Evolutionary conservation across 2,888 invertebrate genomes (phyloP).

Genomic region (Ophonus ardosiacus): DNA sequence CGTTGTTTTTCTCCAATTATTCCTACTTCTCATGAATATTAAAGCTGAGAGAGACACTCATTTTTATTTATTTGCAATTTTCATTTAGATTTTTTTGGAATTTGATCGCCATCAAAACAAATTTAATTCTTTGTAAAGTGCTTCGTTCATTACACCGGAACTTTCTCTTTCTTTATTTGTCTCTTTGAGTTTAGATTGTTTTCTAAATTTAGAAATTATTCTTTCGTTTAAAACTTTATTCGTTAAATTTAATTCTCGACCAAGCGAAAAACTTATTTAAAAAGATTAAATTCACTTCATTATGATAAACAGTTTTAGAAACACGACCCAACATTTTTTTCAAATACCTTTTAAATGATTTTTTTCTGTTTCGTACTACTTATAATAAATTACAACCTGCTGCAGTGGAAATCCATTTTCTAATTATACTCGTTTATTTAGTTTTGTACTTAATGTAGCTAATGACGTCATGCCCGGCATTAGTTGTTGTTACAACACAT

Average conservation of each 20-base stretch:
- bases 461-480: too few species aligned
- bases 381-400: too few species aligned
- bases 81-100: slow-evolving; percentile 21
- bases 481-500: too few species aligned
- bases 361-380: too few species aligned
- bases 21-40: slow-evolving; percentile 45
- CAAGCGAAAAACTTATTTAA: not conserved
- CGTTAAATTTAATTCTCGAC: not conserved
- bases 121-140: slow-evolving; percentile 1
- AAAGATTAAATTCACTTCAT: not conserved
- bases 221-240: not conserved
- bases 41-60: slow-evolving; percentile 5
- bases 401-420: too few species aligned
- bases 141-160: not conserved
- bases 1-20: slow-evolving; percentile 49
- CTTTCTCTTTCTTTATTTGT: not conserved
- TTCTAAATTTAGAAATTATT: not conserved
- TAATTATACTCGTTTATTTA: too few species aligned
- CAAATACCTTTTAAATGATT: too few species aligned
- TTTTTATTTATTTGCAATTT: slow-evolving; percentile 26
- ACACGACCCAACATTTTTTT: too few species aligned
- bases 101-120: slow-evolving; percentile 9
- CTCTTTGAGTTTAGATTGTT: not conserved
- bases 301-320: not conserved
- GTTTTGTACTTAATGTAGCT: too few species aligned